Conservation (phyloP, 1,140 invertebrate genomes). For the Diachasmimorpha longicaudata region DNA sequence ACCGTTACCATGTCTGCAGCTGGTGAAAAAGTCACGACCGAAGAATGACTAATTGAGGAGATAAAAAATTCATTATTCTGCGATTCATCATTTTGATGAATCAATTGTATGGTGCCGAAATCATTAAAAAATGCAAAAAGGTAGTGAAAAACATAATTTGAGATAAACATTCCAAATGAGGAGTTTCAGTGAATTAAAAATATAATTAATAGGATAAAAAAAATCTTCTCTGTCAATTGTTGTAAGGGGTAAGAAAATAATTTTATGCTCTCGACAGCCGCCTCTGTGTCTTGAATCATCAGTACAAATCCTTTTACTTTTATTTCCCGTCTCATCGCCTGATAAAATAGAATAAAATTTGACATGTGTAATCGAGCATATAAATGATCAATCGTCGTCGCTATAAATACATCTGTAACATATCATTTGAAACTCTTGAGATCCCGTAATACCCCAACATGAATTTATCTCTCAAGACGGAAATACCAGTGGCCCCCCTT, state of each 20-base stretch:
- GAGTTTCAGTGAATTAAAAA: too few relatives aligned
- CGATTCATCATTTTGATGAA: background rate
- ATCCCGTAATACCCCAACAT: background rate
- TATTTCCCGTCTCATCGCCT: background rate
- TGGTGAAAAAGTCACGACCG: background rate
- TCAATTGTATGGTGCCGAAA: background rate
- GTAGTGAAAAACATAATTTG: too few relatives aligned
- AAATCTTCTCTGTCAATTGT: too few relatives aligned
- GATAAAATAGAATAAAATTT: background rate
- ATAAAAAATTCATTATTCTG: background rate
- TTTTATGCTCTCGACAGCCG: too few relatives aligned
- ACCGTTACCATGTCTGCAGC: slow-evolving; percentile 9
- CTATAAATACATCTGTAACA: background rate
- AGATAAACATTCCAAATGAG: too few relatives aligned
- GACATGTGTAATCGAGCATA: slow-evolving; percentile 1
- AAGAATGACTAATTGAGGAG: background rate
- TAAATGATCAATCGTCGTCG: background rate
- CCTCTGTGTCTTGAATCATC: background rate
- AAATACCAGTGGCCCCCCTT: slow-evolving; percentile 3
- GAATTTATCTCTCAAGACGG: slow-evolving; percentile 5
- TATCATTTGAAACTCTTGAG: background rate
- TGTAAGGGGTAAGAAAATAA: too few relatives aligned
- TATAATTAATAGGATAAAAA: too few relatives aligned
- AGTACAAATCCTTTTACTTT: background rate
- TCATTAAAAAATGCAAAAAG: too few relatives aligned